Conservation (phyloP, 1,140 invertebrate genomes). For the Papilio dardanus region DNA sequence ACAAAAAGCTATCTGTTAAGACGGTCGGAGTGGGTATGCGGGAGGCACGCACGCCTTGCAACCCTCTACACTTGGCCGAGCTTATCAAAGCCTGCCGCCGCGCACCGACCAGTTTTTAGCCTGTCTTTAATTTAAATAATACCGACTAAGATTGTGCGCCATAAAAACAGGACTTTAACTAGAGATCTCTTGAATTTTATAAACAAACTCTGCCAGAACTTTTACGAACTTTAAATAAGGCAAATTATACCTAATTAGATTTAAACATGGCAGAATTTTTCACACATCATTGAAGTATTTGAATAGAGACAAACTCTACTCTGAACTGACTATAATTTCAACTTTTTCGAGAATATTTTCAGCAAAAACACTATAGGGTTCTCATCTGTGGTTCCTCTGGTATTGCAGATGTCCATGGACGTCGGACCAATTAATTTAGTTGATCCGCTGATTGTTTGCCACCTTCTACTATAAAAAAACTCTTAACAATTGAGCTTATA, state of each 20-base stretch:
- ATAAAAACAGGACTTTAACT: conserved; percentile 40
- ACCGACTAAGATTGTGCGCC: conserved; percentile 39
- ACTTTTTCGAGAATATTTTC: neutral
- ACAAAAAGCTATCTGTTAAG: conserved; percentile 25
- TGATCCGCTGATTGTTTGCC: no score
- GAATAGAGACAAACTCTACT: neutral
- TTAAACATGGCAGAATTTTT: neutral
- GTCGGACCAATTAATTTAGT: no score
- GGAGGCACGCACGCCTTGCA: conserved; percentile 41
- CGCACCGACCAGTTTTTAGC: conserved; percentile 47
- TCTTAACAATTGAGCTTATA: neutral
- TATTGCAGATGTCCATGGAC: no score
- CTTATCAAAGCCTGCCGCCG: conserved; percentile 51
- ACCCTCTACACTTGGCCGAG: conserved; percentile 40
- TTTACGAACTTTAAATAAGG: neutral
- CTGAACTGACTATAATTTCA: neutral
- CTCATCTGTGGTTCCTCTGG: no score
- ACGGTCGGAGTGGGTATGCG: conserved; percentile 9
- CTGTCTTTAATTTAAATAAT: conserved; percentile 51
- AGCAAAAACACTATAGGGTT: neutral
- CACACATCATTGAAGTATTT: neutral
- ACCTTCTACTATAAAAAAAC: no score
- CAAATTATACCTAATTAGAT: neutral
- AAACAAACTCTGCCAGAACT: conserved; percentile 20
- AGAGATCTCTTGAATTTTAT: conserved; percentile 41